Evolutionary conservation across 2,888 invertebrate species (phyloP).

Genomic region (Brenthis daphne): DNA sequence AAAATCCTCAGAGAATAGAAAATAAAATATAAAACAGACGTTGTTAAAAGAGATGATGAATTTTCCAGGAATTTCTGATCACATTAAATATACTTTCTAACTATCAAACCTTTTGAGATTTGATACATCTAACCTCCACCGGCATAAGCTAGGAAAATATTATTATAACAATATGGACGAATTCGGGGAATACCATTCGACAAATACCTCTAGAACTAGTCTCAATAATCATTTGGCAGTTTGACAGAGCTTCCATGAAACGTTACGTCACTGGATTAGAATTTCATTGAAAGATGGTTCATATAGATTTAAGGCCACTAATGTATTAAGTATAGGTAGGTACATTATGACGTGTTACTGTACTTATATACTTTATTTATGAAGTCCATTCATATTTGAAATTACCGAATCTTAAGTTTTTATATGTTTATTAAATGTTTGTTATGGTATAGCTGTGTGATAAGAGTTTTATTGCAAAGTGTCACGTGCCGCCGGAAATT

Average conservation of each 20-base stretch:
- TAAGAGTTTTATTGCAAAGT: constrained; percentile 13
- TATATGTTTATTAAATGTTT: not conserved
- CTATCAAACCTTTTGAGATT: constrained; percentile 1
- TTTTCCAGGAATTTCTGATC: constrained; percentile 3
- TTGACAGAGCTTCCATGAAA: constrained; percentile 20
- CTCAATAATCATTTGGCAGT: constrained; percentile 24
- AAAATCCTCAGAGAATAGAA: too few species aligned
- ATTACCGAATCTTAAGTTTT: too few species aligned
- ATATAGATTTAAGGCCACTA: not conserved
- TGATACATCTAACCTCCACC: constrained; percentile 1
- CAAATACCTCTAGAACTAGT: constrained; percentile 15
- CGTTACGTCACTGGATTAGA: constrained; percentile 35
- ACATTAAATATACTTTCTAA: constrained; percentile 6
- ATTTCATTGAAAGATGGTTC: constrained; percentile 32
- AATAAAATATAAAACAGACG: too few species aligned
- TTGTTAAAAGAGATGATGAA: not conserved
- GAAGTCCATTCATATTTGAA: too few species aligned
- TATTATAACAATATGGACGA: constrained; percentile 17
- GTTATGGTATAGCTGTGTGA: not conserved
- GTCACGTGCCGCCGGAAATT: constrained; percentile 20
- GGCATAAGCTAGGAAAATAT: constrained; percentile 11
- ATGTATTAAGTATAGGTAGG: too few species aligned
- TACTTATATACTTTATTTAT: too few species aligned
- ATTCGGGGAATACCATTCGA: constrained; percentile 25
- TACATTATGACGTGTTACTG: too few species aligned